Base-by-base conservation (phyloP, 2,113 vertebrate species). In the Ictalurus punctatus region DNA sequence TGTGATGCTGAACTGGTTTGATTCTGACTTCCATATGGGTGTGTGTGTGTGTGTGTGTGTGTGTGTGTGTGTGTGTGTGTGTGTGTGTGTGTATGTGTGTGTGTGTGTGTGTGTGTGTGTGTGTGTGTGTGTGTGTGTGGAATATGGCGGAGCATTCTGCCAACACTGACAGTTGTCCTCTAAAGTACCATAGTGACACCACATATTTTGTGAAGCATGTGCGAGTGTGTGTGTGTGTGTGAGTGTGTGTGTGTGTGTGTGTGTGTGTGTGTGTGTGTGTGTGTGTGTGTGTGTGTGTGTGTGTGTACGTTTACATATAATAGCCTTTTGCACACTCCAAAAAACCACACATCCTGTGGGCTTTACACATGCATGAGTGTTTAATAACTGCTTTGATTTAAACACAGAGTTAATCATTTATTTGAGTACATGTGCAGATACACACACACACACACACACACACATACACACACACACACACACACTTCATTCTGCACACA, bases 1-100 rank as follows among this genome's bases (percentile, higher is more conserved):
- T 85, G 44, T 12, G 85, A 84, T 90, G 80, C 65, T 71, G 44
- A 30, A 85, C 40, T 84, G 40, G 83, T 84, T 83, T 63, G 82
- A 48, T 65, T 65, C 37, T 48, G 67, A n/a, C 52, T 73, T 58
- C 48, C 37, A 30, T 74, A 63, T 90, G 85, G 30, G 44, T 84
- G 79, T 56, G 52, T 79, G 25, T 86, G 83, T 76, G 56, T 83
- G 9, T 74, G 23, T 56, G 48, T 71, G 54, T 78, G 59, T 78
- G 86, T 14, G 25, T 65, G 63, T 65, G 63, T 65, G 16, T 37
- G n/a, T 83, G 63, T 86, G n/a, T 81, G 56, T 58, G 78, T 25
- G 83, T 27, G 83, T 16, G 34, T 25, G 83, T 27, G 73, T 84
- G 79, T 56, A 37, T 79, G 25, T 86, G 83, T 76, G 56, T 83